Base-by-base conservation (phyloP, 2,888 invertebrate species). In the Drosophila macrothrix region DNA sequence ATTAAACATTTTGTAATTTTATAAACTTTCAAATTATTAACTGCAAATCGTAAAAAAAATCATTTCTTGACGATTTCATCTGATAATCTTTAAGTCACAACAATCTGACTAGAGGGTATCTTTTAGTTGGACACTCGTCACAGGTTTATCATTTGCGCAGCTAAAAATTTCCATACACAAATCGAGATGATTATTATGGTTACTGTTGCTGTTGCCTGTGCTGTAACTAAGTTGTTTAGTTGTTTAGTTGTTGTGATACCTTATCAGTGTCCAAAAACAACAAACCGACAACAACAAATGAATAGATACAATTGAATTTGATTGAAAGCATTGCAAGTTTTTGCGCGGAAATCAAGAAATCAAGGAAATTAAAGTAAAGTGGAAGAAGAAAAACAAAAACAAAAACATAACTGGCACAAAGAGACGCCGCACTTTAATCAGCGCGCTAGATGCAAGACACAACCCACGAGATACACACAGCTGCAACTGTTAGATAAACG, bases 281-380 rank as follows among this genome's bases (percentile, higher is more conserved):
- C 25, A 79, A 53, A 29, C 14, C 31, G 71, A 39, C 54, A 53
- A 69, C 59, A 72, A 28, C 39, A 39, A 39, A 49, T 75, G 63
- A 88, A 83, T 76, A 78, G 63, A 73, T 83, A 81, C 90, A 90
- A 85, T 85, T 85, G 85, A 85, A 88, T 90, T 88, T 90, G 83
- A 90, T 85, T 71, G 83, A 88, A 78, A 62, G 64, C 72, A 68
- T 68, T 65, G 55, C 55, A 63, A 65, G 60, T 43, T 46, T 76
- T 16, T 60, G 69, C 41, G 61, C 81, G 82, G 73, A 82, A 82
- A 86, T 78, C 67, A 73, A 81, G 52, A 55, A 46, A 46, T 46
- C 46, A 46, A 46, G 25, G 53, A 78, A 82, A 78, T 67, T 54
- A 46, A 64, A 67, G 54, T 78, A 55, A 78, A 70, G 67, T 71